Conservation (phyloP, 2,113 vertebrate genomes). For the Cisticola juncidis region DNA sequence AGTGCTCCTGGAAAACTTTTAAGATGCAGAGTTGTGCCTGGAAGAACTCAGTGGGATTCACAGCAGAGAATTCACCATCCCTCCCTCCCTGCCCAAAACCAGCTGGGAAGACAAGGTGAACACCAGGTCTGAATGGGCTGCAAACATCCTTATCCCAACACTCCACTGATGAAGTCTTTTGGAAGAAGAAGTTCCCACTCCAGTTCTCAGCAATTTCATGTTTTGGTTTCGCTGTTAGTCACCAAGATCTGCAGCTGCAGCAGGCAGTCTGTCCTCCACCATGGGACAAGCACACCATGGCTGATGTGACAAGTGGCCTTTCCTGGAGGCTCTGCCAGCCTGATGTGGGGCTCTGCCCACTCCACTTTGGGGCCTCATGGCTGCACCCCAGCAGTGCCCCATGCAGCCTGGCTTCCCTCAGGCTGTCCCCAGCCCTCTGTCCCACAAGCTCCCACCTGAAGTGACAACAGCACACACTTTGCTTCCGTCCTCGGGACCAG, state of each 20-base stretch:
- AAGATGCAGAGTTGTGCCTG: neutral
- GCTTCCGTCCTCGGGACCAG: neutral
- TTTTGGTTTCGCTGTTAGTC: neutral
- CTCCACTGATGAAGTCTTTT: neutral
- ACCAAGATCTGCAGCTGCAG: neutral
- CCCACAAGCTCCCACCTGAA: neutral
- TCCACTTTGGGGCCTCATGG: neutral
- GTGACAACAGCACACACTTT: neutral
- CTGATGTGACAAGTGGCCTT: rapidly evolving
- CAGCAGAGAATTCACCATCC: neutral
- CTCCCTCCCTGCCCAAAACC: neutral
- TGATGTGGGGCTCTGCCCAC: neutral
- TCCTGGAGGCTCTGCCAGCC: neutral
- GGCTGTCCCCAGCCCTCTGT: rapidly evolving
- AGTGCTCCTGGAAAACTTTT: neutral
- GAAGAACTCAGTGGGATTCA: neutral
- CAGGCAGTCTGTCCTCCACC: neutral
- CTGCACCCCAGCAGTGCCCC: rapidly evolving
- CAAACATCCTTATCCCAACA: neutral
- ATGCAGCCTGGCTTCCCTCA: neutral
- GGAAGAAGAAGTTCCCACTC: neutral
- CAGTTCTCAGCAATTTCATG: rapidly evolving
- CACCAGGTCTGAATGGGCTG: neutral
- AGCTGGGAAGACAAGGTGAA: neutral
- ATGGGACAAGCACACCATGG: rapidly evolving